Evolutionary conservation across 2,113 vertebrate genomes (phyloP), one percentile per base, ranked within the genome.

Genomic region (Pteropus alecto): DNA sequence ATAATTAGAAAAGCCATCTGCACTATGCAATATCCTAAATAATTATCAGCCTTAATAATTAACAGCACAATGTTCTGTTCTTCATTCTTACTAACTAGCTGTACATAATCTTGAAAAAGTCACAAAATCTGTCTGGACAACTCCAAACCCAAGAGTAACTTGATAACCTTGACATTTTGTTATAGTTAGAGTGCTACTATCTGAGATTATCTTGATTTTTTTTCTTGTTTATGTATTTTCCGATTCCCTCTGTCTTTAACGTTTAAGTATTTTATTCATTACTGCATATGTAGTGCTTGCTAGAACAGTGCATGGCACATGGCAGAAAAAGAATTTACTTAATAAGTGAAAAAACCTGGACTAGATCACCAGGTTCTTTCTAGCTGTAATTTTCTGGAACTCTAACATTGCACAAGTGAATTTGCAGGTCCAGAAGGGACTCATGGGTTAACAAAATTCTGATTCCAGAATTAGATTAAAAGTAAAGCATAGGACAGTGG

Each of bases 401-500:
- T 84, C 33, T 43, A 48, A 87, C 14, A n/a, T 18, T 26, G n/a
- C 13, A 89, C 60, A 67, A 41, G 15, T 35, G 51, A 87, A 38
- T 94, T 60, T 85, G n/a, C 5, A 26, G 43, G 30, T 74, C 65
- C 48, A 38, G 14, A 61, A 46, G 41, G 58, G 24, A 74, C 51
- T 85, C 11, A 28, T 28, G 22, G 28, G 7, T 77, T 87, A n/a
- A 77, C 6, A 38, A 82, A 76, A 60, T 38, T 71, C 33, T 77
- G 35, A 90, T 93, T 95, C 30, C 24, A 82, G 68, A 60, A 76
- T 70, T 63, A 61, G 86, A 51, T 77, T 85, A 68, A 85, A 90
- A 38, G 43, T 67, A 19, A 65, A 94, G 11, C 46, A 3, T 30
- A 77, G 19, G 12, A 63, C 6, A 33, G 15, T 82, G 26, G 21